phyloP scores from a whole-genome alignment of 2,888 invertebrate species.

The Caenorhabditis japonica region DNA sequence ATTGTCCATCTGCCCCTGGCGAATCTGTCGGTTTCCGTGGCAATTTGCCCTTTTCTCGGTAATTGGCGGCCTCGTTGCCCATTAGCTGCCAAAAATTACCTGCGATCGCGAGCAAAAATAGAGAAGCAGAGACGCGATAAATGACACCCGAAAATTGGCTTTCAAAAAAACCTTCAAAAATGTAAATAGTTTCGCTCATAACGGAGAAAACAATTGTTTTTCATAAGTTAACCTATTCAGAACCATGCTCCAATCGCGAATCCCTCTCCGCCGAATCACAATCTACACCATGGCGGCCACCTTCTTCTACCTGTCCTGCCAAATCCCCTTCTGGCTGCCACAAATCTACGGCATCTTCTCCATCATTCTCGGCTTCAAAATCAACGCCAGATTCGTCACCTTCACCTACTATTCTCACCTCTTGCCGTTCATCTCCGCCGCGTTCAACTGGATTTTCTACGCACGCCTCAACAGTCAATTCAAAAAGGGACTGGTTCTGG shows the following conservation, averaged over 20 bases:
- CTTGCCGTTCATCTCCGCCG: slow-evolving; percentile 62
- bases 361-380: slow-evolving; percentile 29
- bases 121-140: too few relatives aligned
- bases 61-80: too few relatives aligned
- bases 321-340: slow-evolving; percentile 66
- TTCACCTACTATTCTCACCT: slow-evolving; percentile 62
- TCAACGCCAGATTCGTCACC: slow-evolving; percentile 36
- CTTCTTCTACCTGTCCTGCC: slow-evolving; percentile 64
- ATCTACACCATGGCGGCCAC: slow-evolving; percentile 67
- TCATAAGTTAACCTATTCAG: slow-evolving; percentile 45
- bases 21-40: too few relatives aligned
- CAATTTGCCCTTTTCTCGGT: too few relatives aligned
- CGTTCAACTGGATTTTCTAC: slow-evolving; percentile 70
- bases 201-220: too few relatives aligned
- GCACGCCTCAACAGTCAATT: slow-evolving; percentile 69
- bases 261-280: slow-evolving; percentile 66
- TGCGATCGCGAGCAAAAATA: too few relatives aligned
- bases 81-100: too few relatives aligned
- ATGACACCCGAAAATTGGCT: too few relatives aligned
- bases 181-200: too few relatives aligned
- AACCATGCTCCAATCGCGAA: slow-evolving; percentile 65
- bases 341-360: slow-evolving; percentile 56
- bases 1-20: too few relatives aligned
- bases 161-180: too few relatives aligned
- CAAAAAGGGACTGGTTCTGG: slow-evolving; percentile 67